Conservation (phyloP, 2,888 invertebrate species). For the Trypoxylon attenuatum region DNA sequence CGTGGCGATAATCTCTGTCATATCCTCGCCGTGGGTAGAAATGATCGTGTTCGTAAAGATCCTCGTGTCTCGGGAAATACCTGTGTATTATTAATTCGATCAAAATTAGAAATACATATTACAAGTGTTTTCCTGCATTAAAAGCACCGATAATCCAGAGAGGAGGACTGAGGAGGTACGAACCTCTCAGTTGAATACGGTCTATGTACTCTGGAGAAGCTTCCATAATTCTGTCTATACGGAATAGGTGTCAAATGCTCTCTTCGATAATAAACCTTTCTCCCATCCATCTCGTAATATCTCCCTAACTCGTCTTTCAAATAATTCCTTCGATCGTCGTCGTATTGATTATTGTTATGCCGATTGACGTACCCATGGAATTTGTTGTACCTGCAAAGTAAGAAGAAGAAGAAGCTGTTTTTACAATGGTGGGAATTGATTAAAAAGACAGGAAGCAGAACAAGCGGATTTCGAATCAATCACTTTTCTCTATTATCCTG, state of each 20-base stretch:
- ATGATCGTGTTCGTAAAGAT: slow-evolving; percentile 26
- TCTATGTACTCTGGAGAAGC: background rate
- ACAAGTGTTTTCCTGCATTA: background rate
- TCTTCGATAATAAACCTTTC: slow-evolving; percentile 40
- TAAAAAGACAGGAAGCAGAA: background rate
- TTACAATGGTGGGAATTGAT: too few species aligned
- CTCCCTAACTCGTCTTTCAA: slow-evolving; percentile 75
- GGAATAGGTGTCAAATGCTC: slow-evolving; percentile 10
- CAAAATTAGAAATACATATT: background rate
- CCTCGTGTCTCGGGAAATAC: slow-evolving; percentile 37
- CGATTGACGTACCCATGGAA: slow-evolving; percentile 74
- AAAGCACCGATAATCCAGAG: slow-evolving; percentile 22
- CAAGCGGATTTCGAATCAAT: slow-evolving; percentile 1
- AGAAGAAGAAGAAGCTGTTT: too few species aligned
- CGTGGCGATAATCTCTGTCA: slow-evolving; percentile 31
- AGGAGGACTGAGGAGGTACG: slow-evolving; percentile 8
- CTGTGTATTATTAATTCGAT: slow-evolving; percentile 24
- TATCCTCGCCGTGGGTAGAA: slow-evolving; percentile 41
- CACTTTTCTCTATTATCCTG: slow-evolving; percentile 53
- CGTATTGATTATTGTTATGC: slow-evolving; percentile 75
- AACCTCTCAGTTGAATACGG: too few species aligned
- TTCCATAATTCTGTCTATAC: slow-evolving; percentile 6
- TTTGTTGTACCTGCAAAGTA: slow-evolving; percentile 67
- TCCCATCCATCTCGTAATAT: slow-evolving; percentile 64
- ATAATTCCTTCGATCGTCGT: slow-evolving; percentile 75